Conservation (phyloP, 1,140 invertebrate species). For the Scylla paramamosain region DNA sequence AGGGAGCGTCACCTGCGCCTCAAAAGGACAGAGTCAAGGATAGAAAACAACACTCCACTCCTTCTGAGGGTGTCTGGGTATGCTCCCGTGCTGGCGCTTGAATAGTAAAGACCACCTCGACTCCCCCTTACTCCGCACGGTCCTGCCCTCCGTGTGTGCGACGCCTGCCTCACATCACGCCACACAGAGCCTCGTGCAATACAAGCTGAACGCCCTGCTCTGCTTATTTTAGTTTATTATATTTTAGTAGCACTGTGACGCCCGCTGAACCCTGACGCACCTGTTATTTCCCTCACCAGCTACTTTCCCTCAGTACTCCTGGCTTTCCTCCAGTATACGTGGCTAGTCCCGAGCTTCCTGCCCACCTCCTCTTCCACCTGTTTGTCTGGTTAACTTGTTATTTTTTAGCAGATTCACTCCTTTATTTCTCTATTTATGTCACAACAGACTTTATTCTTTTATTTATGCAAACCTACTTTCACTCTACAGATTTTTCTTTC, state of each 20-base stretch:
- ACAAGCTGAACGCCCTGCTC: too few species aligned
- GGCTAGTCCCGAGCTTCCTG: background rate
- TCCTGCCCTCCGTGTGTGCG: background rate
- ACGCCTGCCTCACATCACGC: background rate
- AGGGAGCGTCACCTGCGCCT: background rate
- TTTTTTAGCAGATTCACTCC: too few species aligned
- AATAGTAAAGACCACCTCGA: background rate
- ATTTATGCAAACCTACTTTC: too few species aligned
- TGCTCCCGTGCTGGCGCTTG: background rate
- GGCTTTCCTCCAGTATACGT: background rate
- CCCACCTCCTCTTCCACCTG: too few species aligned
- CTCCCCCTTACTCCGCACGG: background rate
- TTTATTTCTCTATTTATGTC: too few species aligned
- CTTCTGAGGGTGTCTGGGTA: background rate
- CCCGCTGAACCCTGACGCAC: background rate
- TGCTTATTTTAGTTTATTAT: background rate
- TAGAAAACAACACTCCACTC: background rate
- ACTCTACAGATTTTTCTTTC: too few species aligned
- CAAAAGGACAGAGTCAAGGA: background rate
- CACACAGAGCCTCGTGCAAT: too few species aligned
- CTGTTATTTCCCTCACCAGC: background rate
- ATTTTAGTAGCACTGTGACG: background rate
- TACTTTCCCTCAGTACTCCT: background rate
- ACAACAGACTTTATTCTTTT: too few species aligned
- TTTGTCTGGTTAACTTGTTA: too few species aligned